These are phyloP conservation scores for Erythrocebus patas DNA, from an alignment of 2,113 vertebrate genomes.

Conservation along the genomic window DNA sequence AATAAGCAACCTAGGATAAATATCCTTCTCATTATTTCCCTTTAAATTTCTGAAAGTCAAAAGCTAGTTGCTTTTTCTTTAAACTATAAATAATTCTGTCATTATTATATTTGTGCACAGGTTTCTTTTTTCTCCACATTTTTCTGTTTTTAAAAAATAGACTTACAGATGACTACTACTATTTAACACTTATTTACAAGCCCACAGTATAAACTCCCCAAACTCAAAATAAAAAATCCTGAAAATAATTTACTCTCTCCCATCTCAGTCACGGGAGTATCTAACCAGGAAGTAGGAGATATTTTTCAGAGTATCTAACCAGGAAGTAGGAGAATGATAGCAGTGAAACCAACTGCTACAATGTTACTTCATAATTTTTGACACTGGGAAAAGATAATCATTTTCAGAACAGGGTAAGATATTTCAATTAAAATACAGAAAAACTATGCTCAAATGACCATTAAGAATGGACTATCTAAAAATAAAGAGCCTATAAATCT, in stretches of 20 bases:
- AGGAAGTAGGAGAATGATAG: not conserved
- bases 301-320: not conserved
- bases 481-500: not conserved
- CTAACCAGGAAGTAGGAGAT: not conserved
- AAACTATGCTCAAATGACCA: not conserved
- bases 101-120: not conserved
- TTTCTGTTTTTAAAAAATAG: conserved; percentile 19
- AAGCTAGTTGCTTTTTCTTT: not conserved
- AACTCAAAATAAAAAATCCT: not conserved
- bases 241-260: not conserved
- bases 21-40: conserved; percentile 6
- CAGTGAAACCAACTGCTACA: not conserved
- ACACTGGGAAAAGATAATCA: not conserved
- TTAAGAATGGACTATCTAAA: not conserved
- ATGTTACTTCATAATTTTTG: not conserved
- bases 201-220: not conserved
- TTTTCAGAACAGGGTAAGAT: not conserved
- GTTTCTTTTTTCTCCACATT: not conserved
- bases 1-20: not conserved
- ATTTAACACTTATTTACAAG: conserved; percentile 44
- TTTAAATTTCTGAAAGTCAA: conserved; percentile 37
- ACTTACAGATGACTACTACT: not conserved
- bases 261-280: not conserved
- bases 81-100: not conserved
- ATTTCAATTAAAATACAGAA: not conserved